A percentile compares a stretch with the other conserved stretches of the same genome.
Evolutionary conservation across 2,113 vertebrate species (phyloP).

Genomic region (Cheilinus undulatus): DNA sequence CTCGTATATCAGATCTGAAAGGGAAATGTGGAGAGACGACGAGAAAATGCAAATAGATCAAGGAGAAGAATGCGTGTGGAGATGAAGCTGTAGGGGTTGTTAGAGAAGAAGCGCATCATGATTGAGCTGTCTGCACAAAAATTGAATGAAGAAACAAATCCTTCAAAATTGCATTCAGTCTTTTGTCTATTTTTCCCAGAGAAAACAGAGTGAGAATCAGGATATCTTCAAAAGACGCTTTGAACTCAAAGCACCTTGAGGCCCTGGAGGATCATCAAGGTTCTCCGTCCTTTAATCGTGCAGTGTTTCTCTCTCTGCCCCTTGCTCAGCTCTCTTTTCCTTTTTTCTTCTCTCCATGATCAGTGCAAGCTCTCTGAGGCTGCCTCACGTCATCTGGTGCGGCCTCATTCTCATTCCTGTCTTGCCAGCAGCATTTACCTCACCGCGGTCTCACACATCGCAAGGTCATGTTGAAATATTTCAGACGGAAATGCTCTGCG

Average conservation of each 20-base stretch:
- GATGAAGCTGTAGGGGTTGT: constrained; percentile 31
- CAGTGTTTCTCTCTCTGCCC: constrained; percentile 41
- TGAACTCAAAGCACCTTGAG: constrained; percentile 66
- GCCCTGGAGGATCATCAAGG: constrained; percentile 71
- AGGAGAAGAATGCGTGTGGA: not conserved
- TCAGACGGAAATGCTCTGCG: constrained; percentile 41
- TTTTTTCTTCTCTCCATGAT: constrained; percentile 44
- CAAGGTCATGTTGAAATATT: constrained; percentile 75
- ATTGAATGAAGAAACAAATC: constrained; percentile 31
- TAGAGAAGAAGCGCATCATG: not conserved
- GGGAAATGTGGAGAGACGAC: constrained; percentile 3
- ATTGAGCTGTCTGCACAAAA: constrained; percentile 39
- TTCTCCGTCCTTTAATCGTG: constrained; percentile 61
- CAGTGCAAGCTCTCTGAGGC: constrained; percentile 37
- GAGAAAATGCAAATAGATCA: constrained; percentile 27
- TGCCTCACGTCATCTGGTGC: constrained; percentile 38
- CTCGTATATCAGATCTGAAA: constrained; percentile 13
- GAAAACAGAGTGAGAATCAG: not conserved
- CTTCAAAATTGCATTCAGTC: constrained; percentile 19
- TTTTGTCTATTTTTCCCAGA: constrained; percentile 31
- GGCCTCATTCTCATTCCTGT: constrained; percentile 70
- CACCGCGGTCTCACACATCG: constrained; percentile 25
- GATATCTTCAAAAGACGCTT: constrained; percentile 59
- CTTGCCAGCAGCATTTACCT: constrained; percentile 50
- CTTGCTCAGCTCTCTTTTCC: constrained; percentile 13